These are phyloP conservation scores for Papilio glaucus DNA, from an alignment of 1,140 invertebrate species.

Conservation along the genomic window DNA sequence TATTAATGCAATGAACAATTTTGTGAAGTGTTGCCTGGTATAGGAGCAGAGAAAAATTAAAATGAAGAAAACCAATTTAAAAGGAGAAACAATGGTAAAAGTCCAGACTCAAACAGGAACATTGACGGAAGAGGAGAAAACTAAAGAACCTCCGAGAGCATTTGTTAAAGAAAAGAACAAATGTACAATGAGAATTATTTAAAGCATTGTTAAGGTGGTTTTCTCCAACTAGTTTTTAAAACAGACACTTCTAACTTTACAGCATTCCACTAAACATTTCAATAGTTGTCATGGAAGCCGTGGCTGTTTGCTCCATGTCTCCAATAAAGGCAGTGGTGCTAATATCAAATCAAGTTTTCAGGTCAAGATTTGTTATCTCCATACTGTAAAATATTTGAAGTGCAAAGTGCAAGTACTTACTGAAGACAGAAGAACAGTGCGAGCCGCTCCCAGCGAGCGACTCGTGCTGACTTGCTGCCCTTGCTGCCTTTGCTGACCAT, in stretches of 20 bases:
- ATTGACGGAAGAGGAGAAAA: conserved; percentile 28
- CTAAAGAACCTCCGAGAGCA: conserved; percentile 23
- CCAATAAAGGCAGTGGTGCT: conserved; percentile 69
- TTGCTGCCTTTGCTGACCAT: conserved; percentile 65
- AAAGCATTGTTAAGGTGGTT: conserved; percentile 34
- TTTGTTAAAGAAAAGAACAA: conserved; percentile 32
- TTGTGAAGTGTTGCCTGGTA: conserved; percentile 33
- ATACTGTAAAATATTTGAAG: conserved; percentile 46
- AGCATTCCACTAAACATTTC: conserved; percentile 53
- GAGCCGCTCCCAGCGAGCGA: conserved; percentile 68
- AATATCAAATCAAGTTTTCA: conserved; percentile 83
- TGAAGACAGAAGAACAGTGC: conserved; percentile 61
- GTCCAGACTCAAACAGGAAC: conserved; percentile 8
- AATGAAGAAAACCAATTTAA: conserved; percentile 10
- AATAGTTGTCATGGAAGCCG: conserved; percentile 54
- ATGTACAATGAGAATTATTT: conserved; percentile 33
- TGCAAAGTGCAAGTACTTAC: conserved; percentile 37
- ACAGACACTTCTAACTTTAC: conserved; percentile 45
- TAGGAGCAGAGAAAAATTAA: conserved; percentile 30
- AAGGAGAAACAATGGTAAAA: conserved; percentile 3
- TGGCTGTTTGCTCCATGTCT: conserved; percentile 55
- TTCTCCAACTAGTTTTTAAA: conserved; percentile 42
- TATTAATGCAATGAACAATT: conserved; percentile 22
- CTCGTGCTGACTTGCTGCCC: conserved; percentile 71
- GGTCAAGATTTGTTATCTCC: conserved; percentile 68